Base-by-base conservation (phyloP, 2,113 vertebrate species). In the Callaeas wilsoni region DNA sequence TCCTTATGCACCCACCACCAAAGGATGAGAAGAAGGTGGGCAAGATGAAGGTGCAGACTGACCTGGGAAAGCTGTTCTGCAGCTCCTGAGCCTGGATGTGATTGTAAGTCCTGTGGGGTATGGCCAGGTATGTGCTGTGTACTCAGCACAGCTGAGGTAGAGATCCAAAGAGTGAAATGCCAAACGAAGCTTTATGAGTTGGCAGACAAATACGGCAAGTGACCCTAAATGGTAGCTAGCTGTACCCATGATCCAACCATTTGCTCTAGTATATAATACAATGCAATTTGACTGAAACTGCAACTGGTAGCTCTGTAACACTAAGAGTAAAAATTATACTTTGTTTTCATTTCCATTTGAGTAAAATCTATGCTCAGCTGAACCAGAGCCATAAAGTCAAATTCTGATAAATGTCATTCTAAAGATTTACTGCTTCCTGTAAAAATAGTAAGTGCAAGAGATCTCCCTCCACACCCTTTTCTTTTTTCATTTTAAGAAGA, bases 401-500 rank as follows among this genome's bases (percentile, higher is more conserved):
- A 65, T 90, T 76, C 62, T 92, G 86, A 92, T 92, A 92, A 84
- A 79, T 76, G 73, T 60, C 39, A 79, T 79, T 93, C 86, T 89
- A 57, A 82, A 82, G 77, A 94, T 82, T 89, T 95, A 91, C 46
- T 92, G 44, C 64, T 93, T 93, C 30, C 73, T 94, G 39, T 68
- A 92, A 89, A 95, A 95, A 70, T 60, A 85, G 35, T 50, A 85
- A 94, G 46, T 74, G 37, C 49, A 80, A 89, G 67, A 94, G 35
- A 81, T 59, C 13, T 78, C 33, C 16, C 39, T 84, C 74, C 68
- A 83, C 78, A 73, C 67, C 21, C 70, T 83, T 90, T 82, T 87
- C 52, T 81, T 95, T 93, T 95, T 90, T 80, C 83, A 70, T 90
- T 95, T 90, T 84, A 93, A 92, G 81, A 93, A 81, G 83, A 87